Conservation (phyloP, 2,888 invertebrate genomes). For the Amiota mariae region DNA sequence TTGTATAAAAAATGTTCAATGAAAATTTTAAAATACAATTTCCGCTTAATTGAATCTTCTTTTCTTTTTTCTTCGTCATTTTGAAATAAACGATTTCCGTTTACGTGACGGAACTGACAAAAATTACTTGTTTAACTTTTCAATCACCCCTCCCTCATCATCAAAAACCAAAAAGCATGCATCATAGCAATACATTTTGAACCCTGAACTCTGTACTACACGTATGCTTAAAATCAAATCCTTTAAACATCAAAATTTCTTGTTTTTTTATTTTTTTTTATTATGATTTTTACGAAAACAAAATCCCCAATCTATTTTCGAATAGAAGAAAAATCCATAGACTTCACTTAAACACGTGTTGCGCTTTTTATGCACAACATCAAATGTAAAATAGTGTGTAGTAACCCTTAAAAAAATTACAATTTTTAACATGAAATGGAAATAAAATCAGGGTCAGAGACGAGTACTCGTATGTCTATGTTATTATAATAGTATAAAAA, state of each 20-base stretch:
- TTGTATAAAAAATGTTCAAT: background rate
- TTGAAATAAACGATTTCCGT: slow-evolving; percentile 50
- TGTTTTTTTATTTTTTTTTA: background rate
- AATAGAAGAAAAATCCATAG: background rate
- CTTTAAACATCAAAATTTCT: background rate
- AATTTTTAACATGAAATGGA: slow-evolving; percentile 35
- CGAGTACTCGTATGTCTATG: slow-evolving; percentile 32
- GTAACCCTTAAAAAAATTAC: slow-evolving; percentile 41
- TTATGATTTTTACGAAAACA: background rate
- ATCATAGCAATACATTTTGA: too few species aligned
- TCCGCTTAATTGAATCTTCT: slow-evolving; percentile 45
- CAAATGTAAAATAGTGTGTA: slow-evolving; percentile 3
- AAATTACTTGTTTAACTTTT: background rate
- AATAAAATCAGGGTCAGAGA: slow-evolving; percentile 14
- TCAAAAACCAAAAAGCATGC: background rate
- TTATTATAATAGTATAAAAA: slow-evolving; percentile 45
- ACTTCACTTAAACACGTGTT: slow-evolving; percentile 24
- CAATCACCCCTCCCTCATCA: too few species aligned
- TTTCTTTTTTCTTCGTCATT: background rate
- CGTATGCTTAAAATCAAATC: too few species aligned
- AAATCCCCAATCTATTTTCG: background rate
- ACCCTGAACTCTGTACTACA: too few species aligned
- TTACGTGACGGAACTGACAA: slow-evolving; percentile 45
- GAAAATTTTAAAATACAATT: slow-evolving; percentile 38
- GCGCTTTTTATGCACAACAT: slow-evolving; percentile 4